Conservation (phyloP, 2,797 vertebrate species). For the Fratercula arctica region DNA sequence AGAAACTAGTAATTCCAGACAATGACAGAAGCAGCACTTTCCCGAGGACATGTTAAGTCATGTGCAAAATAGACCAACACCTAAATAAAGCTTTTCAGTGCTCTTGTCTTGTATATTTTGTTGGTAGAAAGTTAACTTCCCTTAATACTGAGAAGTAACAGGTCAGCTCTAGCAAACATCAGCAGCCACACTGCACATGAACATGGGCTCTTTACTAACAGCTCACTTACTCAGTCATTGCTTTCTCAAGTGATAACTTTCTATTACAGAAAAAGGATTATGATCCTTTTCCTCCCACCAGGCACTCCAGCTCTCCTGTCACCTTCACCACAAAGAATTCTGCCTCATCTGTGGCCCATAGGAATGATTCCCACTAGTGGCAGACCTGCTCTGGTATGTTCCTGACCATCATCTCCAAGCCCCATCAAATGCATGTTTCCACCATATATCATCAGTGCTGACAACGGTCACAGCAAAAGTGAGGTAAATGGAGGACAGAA, state of each 20-base stretch:
- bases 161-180: background rate
- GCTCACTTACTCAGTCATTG: background rate
- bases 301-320: background rate
- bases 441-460: background rate
- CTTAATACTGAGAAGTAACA: background rate
- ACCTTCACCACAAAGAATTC: background rate
- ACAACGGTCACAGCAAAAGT: background rate
- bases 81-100: background rate
- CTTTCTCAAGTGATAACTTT: background rate
- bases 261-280: background rate
- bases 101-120: background rate
- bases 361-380: background rate
- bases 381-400: background rate
- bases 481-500: background rate
- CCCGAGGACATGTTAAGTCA: background rate
- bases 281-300: background rate
- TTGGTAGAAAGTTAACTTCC: background rate
- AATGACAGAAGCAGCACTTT: background rate
- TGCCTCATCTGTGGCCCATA: background rate
- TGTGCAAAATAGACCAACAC: background rate
- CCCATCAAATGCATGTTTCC: background rate
- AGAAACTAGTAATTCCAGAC: background rate
- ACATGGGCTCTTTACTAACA: background rate
- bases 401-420: background rate
- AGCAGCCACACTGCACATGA: background rate